Evolutionary conservation across 2,113 vertebrate genomes (phyloP).

Genomic region (Oreocharis arfaki): DNA sequence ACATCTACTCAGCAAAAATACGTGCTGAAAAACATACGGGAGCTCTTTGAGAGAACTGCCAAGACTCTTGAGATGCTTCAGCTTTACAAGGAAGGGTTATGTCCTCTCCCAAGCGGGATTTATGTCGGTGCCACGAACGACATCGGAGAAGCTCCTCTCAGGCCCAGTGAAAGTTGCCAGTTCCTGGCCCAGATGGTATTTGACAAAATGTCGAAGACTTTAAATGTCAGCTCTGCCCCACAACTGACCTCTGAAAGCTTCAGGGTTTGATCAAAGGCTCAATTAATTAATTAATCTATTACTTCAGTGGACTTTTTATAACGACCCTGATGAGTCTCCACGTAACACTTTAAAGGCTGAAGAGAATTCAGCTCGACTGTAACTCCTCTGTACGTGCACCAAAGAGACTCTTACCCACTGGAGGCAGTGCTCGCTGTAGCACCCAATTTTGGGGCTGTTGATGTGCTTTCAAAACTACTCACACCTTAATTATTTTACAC

Average conservation of each 20-base stretch:
- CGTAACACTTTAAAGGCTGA: neutral
- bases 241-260: neutral
- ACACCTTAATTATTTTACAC: neutral
- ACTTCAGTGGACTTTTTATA: neutral
- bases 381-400: accelerated
- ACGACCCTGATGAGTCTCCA: neutral
- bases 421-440: accelerated
- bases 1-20: neutral
- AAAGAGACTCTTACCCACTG: neutral
- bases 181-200: neutral
- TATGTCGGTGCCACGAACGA: neutral
- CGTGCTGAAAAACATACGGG: neutral
- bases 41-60: neutral
- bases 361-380: neutral
- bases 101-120: neutral
- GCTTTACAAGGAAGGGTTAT: neutral
- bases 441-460: neutral
- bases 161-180: neutral
- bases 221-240: neutral
- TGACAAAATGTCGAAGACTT: neutral
- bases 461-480: neutral
- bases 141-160: neutral
- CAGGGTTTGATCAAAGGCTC: neutral
- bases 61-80: neutral
- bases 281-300: neutral